Percentiles rank a stretch among this genome's conserved stretches.
phyloP scores from a whole-genome alignment of 1,140 invertebrate genomes.

The Magallana gigas region DNA sequence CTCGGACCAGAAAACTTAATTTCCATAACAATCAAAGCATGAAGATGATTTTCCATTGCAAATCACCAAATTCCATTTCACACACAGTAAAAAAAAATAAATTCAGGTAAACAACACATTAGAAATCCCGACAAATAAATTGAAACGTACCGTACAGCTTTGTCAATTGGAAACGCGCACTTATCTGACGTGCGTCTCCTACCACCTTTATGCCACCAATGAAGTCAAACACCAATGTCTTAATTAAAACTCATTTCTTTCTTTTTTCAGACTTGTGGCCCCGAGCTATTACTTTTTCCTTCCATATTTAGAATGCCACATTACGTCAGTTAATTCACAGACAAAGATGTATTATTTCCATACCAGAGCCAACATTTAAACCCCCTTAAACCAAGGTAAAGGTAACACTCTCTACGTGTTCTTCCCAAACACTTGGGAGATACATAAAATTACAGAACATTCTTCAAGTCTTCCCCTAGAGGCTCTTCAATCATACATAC shows the following conservation, averaged over 20 bases:
- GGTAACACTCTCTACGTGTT: background rate
- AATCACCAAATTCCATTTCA: too few relatives aligned
- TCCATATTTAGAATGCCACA: background rate
- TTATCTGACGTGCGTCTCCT: background rate
- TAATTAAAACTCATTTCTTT: conserved; percentile 18
- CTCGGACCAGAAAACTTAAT: background rate
- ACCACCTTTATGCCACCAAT: background rate
- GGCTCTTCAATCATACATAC: conserved; percentile 26
- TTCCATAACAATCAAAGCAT: background rate
- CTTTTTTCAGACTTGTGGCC: background rate
- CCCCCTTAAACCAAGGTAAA: background rate
- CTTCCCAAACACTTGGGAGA: background rate
- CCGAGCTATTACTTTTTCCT: background rate
- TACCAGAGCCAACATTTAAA: background rate
- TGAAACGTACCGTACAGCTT: background rate
- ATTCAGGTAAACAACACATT: background rate
- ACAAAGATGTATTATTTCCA: conserved; percentile 19
- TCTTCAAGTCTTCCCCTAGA: background rate
- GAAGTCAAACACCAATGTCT: conserved; percentile 1
- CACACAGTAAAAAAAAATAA: background rate
- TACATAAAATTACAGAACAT: background rate
- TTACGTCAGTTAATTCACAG: conserved; percentile 1
- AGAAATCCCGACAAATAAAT: background rate
- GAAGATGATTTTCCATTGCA: background rate
- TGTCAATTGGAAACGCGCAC: background rate